Base-by-base conservation (phyloP, 2,797 vertebrate genomes). In the Lutjanus argentimaculatus region DNA sequence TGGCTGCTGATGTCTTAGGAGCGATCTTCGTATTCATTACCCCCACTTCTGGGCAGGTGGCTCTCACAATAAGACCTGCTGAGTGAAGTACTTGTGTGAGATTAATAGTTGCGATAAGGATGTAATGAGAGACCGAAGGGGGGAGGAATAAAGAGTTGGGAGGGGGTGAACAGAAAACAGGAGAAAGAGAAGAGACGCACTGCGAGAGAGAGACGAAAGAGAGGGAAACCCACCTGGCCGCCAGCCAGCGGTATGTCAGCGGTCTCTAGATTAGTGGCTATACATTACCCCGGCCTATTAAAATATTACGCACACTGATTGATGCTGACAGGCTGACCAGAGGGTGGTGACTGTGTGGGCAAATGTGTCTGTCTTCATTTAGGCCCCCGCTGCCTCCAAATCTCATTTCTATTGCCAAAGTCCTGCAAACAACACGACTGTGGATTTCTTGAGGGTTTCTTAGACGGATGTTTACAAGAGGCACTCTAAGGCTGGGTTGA, bases 221-320 rank as follows among this genome's bases (percentile, higher is more conserved):
- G 59, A 59, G 55, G 49, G 84, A 80, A 87, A 80, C 94, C 93
- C 95, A 93, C 94, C 95, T 97, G 97, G 96, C 95, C 79, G 73
- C 21, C 65, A 66, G 95, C 97, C 97, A 97, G 92, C 81, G 84
- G 94, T 87, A 95, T 95, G 97, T 97, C 97, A 97, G 95, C 96
- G 91, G 94, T 89, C 96, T 96, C 93, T 93, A 95, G 95, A 96
- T 96, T 96, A 97, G 94, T 94, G 93, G 93, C 95, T 94, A 96
- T 96, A 97, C 93, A 93, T 96, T 96, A 96, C 97, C 94, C 95
- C 88, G 87, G 93, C 77, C 91, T 91, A 95, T 95, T 96, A 96
- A 96, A 86, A 92, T 93, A 95, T 95, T 77, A 68, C 85, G 74
- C 92, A 91, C 95, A 91, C 95, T 96, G 94, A 95, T 94, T 92